Conservation (phyloP, 2,797 vertebrate species). For the Oophaga sylvatica region DNA sequence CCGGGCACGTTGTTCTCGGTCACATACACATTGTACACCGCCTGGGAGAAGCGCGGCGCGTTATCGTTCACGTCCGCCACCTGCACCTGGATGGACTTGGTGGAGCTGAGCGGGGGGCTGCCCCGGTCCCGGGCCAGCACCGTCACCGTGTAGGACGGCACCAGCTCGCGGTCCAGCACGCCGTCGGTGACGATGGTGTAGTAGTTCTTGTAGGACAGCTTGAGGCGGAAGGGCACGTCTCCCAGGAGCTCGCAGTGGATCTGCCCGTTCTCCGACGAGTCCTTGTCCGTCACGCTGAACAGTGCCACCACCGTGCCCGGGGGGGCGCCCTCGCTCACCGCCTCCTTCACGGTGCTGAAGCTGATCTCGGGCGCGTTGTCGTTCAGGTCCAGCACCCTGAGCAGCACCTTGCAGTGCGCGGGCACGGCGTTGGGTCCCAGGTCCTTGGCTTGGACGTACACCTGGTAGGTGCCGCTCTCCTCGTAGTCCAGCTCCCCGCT, state of each 20-base stretch:
- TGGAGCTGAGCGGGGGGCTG: conserved; percentile 84
- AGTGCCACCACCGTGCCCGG: conserved; percentile 94
- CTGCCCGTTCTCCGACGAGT: conserved; percentile 93
- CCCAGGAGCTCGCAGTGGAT: conserved; percentile 91
- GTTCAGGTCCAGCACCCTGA: conserved; percentile 88
- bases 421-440: conserved; percentile 95
- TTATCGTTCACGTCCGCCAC: conserved; percentile 97
- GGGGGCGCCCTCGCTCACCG: conserved; percentile 90
- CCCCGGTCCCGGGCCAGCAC: conserved; percentile 90
- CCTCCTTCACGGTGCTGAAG: conserved; percentile 95
- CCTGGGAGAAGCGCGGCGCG: conserved; percentile 89
- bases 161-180: conserved; percentile 87
- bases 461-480: conserved; percentile 90
- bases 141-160: conserved; percentile 89
- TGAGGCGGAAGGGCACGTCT: conserved; percentile 92
- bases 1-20: conserved; percentile 97
- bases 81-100: conserved; percentile 90
- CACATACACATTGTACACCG: conserved; percentile 91
- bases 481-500: conserved; percentile 93
- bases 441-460: conserved; percentile 97
- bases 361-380: conserved; percentile 96
- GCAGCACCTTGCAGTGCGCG: conserved; percentile 94
- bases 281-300: conserved; percentile 91
- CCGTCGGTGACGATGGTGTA: conserved; percentile 94
- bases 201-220: conserved; percentile 92